phyloP scores from a whole-genome alignment of 1,140 invertebrate genomes.

The Xylocopa sonorina region DNA sequence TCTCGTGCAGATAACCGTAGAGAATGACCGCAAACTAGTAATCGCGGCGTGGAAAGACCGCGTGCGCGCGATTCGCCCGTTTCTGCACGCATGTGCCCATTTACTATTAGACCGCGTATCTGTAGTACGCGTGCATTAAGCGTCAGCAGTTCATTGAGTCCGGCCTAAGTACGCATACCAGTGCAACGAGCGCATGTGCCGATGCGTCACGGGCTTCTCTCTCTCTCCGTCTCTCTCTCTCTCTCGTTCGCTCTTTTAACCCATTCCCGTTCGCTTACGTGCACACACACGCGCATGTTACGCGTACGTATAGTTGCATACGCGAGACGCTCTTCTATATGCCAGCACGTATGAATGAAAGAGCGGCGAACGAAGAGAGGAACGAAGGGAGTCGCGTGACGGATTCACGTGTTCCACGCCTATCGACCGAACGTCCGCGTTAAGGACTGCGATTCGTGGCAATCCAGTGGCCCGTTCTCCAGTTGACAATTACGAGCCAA shows the following conservation, averaged over 20 bases:
- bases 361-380: conserved; percentile 53
- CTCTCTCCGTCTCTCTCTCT: conserved; percentile 12
- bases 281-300: too few species aligned
- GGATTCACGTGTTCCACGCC: conserved; percentile 54
- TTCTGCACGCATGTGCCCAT: neutral
- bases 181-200: conserved; percentile 67
- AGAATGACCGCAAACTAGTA: conserved; percentile 44
- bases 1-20: conserved; percentile 18
- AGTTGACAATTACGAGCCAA: neutral
- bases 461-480: neutral
- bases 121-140: neutral
- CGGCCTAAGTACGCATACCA: conserved; percentile 62
- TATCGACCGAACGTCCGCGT: conserved; percentile 36
- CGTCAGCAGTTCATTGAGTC: conserved; percentile 58
- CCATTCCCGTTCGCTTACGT: neutral
- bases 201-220: conserved; percentile 52
- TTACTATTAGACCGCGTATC: conserved; percentile 22
- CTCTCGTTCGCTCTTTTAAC: neutral
- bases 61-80: neutral
- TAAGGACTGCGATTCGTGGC: too few species aligned
- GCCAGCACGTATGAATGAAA: conserved; percentile 64
- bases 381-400: conserved; percentile 68
- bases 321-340: conserved; percentile 42
- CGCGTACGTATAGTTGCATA: too few species aligned
- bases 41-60: conserved; percentile 28